These are phyloP conservation scores for Apoderus coryli DNA, from an alignment of 2,888 invertebrate genomes.

Conservation along the genomic window DNA sequence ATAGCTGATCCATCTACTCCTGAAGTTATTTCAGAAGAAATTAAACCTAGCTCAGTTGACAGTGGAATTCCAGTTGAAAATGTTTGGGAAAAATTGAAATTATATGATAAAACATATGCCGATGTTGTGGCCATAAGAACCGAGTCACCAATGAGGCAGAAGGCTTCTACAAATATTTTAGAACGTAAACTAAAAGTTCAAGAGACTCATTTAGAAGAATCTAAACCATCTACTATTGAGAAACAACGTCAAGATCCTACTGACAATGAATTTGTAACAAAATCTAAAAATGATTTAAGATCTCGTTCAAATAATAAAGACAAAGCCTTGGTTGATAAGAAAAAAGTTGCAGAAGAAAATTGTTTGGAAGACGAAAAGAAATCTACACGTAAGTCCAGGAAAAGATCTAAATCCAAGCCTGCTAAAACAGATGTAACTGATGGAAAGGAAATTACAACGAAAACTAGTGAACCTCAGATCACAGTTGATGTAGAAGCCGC, in stretches of 20 bases:
- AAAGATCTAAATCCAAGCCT: slow-evolving; percentile 15
- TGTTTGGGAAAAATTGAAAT: slow-evolving; percentile 36
- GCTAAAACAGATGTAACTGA: background rate
- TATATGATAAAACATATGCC: slow-evolving; percentile 53
- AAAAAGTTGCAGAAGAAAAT: slow-evolving; percentile 14
- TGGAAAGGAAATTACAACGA: background rate
- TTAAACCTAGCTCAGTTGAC: slow-evolving; percentile 6
- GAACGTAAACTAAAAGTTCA: slow-evolving; percentile 20
- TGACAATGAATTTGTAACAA: slow-evolving; percentile 19
- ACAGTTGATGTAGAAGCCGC: background rate
- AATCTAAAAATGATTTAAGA: slow-evolving; percentile 25
- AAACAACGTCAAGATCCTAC: background rate
- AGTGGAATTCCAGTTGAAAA: slow-evolving; percentile 25
- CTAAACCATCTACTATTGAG: background rate
- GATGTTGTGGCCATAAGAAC: slow-evolving; percentile 53
- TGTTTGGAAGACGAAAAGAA: slow-evolving; percentile 1
- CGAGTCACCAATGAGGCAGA: no score
- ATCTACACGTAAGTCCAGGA: slow-evolving; percentile 16
- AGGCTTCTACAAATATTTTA: slow-evolving; percentile 30
- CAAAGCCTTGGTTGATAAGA: background rate
- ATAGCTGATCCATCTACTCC: background rate
- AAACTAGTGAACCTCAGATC: no score
- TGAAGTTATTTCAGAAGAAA: slow-evolving; percentile 5
- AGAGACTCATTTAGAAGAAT: no score
- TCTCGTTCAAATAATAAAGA: background rate